Base-by-base conservation (phyloP, 2,797 vertebrate genomes). In the Melanotaenia boesemani region DNA sequence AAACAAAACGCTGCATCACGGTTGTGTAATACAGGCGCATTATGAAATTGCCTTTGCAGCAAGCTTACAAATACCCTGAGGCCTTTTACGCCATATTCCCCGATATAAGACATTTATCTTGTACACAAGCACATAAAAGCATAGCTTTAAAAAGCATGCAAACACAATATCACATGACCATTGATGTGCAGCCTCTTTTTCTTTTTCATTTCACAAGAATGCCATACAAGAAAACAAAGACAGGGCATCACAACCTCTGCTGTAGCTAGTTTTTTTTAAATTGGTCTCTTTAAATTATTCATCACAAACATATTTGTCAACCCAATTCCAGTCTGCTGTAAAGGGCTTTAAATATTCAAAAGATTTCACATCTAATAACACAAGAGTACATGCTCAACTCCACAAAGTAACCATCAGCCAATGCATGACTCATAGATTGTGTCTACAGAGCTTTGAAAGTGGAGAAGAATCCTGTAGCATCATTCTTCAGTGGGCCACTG, bases 211-310 rank as follows among this genome's bases (percentile, higher is more conserved):
- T 67, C 37, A 69, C 39, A 75, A 20, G 41, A 22, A 75, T 13
- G 54, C 61, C 52, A 37, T 12, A 16, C 55, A 80, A 63, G 37
- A 77, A 72, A 72, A 71, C 76, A 75, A 72, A 87, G 32, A 63
- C 9, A 60, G 37, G 69, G 68, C 62, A 37, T 70, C 59, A 61
- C 76, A 82, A 81, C 70, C 81, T 81, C 55, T 63, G 76, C 72
- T 67, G 80, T 67, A 69, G 71, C 68, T 74, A 74, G 62, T n/a
- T 70, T 76, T 87, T 84, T 87, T 63, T 69, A 86, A 85, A 85
- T 63, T 72, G 54, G 80, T 76, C 64, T 66, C 65, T 77, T 86
- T 91, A 65, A 88, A 92, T 90, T 81, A 91, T 92, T 92, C 70
- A 93, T 80, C 50, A 63, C 41, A 3, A 69, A 76, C 75, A 79